Conservation (phyloP, 1,140 invertebrate species). For the Drosophila paulistorum region DNA sequence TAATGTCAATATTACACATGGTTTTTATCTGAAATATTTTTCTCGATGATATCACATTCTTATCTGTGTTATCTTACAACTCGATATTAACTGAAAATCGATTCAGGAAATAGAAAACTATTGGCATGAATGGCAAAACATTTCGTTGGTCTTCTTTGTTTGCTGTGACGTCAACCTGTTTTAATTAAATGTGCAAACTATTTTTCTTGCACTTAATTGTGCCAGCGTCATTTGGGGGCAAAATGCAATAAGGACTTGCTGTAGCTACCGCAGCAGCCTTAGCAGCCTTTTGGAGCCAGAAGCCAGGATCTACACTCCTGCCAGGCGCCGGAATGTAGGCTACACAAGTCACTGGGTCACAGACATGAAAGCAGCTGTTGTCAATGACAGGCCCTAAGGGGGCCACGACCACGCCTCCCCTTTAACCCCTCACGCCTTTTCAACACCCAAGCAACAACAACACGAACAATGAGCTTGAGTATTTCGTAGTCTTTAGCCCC, state of each 20-base stretch:
- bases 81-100: neutral
- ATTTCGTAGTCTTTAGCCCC: slow-evolving; percentile 2
- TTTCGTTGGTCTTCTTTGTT: neutral
- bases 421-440: slow-evolving; percentile 31
- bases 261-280: slow-evolving; percentile 44
- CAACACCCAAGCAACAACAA: slow-evolving; percentile 16
- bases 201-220: slow-evolving; percentile 77
- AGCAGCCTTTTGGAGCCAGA: slow-evolving; percentile 4
- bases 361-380: slow-evolving; percentile 65
- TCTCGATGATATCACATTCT: neutral
- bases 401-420: slow-evolving; percentile 9
- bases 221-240: slow-evolving; percentile 47
- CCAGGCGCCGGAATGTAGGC: slow-evolving; percentile 67
- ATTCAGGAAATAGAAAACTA: neutral
- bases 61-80: slow-evolving; percentile 3
- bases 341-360: slow-evolving; percentile 71
- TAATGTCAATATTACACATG: no score
- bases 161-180: slow-evolving; percentile 60
- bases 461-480: slow-evolving; percentile 3
- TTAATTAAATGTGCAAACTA: slow-evolving; percentile 76
- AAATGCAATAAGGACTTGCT: slow-evolving; percentile 41
- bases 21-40: neutral
- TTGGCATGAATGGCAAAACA: neutral
- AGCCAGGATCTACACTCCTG: slow-evolving; percentile 3
- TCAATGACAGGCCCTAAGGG: slow-evolving; percentile 50